phyloP scores from a whole-genome alignment of 37 sponge, comb jelly and placozoan genomes.

The Theonella swinhoei region DNA sequence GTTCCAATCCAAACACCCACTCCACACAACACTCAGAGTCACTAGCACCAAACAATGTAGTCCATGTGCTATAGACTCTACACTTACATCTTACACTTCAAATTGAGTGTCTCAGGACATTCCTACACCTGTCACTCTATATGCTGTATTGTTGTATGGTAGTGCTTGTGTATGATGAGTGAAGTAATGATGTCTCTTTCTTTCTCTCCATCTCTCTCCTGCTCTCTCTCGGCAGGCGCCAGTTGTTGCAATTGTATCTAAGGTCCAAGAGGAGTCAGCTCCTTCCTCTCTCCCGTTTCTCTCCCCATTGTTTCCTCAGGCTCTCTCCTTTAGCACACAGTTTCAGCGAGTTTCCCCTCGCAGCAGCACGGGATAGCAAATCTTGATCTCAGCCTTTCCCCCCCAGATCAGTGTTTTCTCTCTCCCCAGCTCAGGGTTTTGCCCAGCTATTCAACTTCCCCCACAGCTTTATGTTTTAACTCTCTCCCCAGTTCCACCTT shows the following conservation, averaged over 20 bases:
- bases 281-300: neutral
- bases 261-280: neutral
- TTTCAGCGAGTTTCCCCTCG: neutral
- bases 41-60: no score
- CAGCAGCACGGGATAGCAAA: no score
- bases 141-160: neutral
- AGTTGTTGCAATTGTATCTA: neutral
- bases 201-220: slow-evolving; percentile 20
- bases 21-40: no score
- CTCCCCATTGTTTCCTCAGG: neutral
- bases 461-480: no score
- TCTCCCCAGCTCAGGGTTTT: neutral
- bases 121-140: no score
- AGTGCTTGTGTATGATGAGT: neutral
- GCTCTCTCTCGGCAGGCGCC: slow-evolving; percentile 2
- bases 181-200: slow-evolving; percentile 1
- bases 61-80: no score
- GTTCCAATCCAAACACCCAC: no score
- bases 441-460: no score
- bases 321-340: slow-evolving; percentile 12
- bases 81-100: no score
- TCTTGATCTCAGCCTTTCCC: neutral
- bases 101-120: no score
- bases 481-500: no score
- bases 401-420: neutral